A percentile compares a stretch with the other conserved stretches of the same genome.
Evolutionary conservation across 2,113 vertebrate species (phyloP).

Genomic region (Hippopotamus amphibius): DNA sequence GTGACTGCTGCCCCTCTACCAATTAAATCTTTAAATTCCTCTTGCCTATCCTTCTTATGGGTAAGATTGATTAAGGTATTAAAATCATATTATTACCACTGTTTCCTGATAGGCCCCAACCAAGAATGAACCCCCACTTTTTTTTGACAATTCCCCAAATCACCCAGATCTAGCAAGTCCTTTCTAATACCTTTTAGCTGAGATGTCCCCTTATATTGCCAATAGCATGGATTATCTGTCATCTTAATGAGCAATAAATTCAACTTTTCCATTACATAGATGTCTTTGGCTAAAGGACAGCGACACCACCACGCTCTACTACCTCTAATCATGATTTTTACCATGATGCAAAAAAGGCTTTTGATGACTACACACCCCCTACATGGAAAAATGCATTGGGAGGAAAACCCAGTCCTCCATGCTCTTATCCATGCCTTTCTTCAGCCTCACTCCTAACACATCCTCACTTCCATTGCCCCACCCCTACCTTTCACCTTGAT

Average conservation of each 20-base stretch:
- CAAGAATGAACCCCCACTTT: neutral
- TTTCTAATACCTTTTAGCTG: neutral
- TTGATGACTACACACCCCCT: neutral
- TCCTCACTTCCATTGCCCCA: neutral
- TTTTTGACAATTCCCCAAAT: neutral
- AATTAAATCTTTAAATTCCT: neutral
- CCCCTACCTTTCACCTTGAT: neutral
- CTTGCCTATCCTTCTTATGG: neutral
- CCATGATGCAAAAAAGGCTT: neutral
- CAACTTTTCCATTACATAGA: neutral
- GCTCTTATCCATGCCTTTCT: neutral
- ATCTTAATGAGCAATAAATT: neutral
- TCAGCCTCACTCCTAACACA: neutral
- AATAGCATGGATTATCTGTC: neutral
- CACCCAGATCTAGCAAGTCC: neutral
- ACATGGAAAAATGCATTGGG: neutral
- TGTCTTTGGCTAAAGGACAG: neutral
- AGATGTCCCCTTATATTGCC: neutral
- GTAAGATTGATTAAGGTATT: neutral
- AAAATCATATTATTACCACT: neutral
- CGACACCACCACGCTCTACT: neutral
- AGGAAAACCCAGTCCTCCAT: neutral
- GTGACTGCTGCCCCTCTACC: neutral
- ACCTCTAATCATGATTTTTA: neutral
- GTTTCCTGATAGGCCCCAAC: neutral